Conservation (phyloP, 2,113 vertebrate species). For the Scomber colias region DNA sequence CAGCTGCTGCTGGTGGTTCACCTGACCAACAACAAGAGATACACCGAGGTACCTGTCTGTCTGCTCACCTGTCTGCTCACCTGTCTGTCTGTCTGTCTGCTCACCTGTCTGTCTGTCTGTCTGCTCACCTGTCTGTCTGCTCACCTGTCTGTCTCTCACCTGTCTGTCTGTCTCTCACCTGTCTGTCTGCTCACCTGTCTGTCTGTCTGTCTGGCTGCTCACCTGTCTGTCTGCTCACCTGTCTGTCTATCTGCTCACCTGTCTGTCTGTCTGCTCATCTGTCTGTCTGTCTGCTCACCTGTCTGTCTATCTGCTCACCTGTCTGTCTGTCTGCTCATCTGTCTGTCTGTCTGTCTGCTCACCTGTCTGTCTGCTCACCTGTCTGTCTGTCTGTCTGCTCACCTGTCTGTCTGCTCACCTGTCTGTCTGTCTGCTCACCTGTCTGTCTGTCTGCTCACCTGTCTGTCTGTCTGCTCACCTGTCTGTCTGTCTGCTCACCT, state of each 20-base stretch:
- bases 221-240: neutral
- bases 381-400: constrained; percentile 72
- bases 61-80: constrained; percentile 6
- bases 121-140: constrained; percentile 6
- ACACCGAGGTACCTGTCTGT: constrained; percentile 89
- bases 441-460: no score
- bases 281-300: neutral
- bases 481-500: neutral
- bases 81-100: neutral
- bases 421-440: neutral
- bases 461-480: no score
- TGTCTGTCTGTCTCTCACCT: no score
- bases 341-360: constrained; percentile 79
- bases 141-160: constrained; percentile 73
- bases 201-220: constrained; percentile 82
- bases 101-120: constrained; percentile 71
- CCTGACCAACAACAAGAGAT: constrained; percentile 95
- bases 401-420: constrained; percentile 18
- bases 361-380: neutral
- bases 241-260: constrained; percentile 71
- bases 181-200: neutral
- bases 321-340: neutral
- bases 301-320: constrained; percentile 76
- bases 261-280: neutral
- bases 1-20: constrained; percentile 95